Evolutionary conservation across 2,797 vertebrate species (phyloP).

Genomic region (Acomys russatus): DNA sequence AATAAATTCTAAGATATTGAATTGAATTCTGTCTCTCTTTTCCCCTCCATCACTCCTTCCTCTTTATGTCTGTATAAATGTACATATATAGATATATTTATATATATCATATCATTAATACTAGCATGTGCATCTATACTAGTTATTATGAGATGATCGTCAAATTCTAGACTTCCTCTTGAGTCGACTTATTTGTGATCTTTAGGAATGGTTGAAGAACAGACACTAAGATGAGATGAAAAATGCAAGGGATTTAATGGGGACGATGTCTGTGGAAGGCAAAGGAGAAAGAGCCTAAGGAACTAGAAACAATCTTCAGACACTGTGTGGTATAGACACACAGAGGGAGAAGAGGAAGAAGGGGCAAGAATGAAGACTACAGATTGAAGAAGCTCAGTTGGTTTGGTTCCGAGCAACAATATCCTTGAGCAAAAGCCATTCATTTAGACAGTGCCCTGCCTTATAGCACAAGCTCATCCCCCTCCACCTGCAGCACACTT

Average conservation of each 20-base stretch:
- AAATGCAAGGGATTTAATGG: not conserved
- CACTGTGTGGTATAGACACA: not conserved
- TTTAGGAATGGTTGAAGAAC: not conserved
- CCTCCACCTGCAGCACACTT: not conserved
- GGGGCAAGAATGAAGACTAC: not conserved
- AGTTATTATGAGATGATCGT: not conserved
- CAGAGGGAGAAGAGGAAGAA: not conserved
- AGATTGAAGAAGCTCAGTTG: not conserved
- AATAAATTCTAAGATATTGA: not conserved
- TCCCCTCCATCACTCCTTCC: not conserved
- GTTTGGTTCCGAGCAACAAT: not conserved
- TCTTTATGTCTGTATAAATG: not conserved
- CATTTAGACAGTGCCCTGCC: not conserved
- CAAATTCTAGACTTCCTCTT: not conserved
- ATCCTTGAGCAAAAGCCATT: not conserved
- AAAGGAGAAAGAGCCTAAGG: not conserved
- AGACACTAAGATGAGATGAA: not conserved
- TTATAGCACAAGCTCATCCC: not conserved
- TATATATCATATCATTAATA: not conserved
- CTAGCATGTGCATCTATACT: not conserved
- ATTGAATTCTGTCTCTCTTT: not conserved
- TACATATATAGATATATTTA: not conserved
- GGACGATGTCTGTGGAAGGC: not conserved
- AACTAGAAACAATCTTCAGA: not conserved
- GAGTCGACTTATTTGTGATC: not conserved